These are phyloP conservation scores for Argyrosomus japonicus DNA, from an alignment of 2,113 vertebrate genomes.

Conservation along the genomic window DNA sequence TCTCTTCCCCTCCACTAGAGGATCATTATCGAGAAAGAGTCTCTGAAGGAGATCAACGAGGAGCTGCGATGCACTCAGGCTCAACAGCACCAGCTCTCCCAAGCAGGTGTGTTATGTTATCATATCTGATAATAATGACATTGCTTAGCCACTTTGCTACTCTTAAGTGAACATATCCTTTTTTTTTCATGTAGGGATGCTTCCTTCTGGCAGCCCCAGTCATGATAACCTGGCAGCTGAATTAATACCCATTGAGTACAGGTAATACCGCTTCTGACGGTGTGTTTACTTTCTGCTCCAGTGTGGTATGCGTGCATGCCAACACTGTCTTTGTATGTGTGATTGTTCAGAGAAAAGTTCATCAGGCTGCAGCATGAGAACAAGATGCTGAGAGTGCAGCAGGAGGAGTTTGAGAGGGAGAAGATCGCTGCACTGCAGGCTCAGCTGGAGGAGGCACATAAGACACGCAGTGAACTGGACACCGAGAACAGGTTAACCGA, in stretches of 20 bases:
- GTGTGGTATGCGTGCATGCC: neutral
- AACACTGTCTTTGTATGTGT: neutral
- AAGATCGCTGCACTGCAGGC: conserved; percentile 89
- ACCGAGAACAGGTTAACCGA: conserved; percentile 88
- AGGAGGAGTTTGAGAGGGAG: conserved; percentile 92
- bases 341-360: conserved; percentile 90
- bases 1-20: conserved; percentile 80
- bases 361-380: conserved; percentile 96
- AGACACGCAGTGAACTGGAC: conserved; percentile 88
- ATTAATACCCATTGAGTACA: conserved; percentile 93
- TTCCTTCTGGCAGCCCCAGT: conserved; percentile 86
- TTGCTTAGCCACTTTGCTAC: neutral
- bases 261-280: conserved; percentile 77
- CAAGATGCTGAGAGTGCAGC: conserved; percentile 94
- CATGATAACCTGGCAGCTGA: conserved; percentile 96
- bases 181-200: conserved; percentile 67
- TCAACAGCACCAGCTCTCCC: conserved; percentile 92
- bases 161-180: neutral
- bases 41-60: conserved; percentile 95
- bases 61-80: conserved; percentile 94
- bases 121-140: neutral
- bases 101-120: conserved; percentile 85
- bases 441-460: conserved; percentile 90
- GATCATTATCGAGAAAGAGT: conserved; percentile 92
- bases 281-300: neutral